Evolutionary conservation across 2,113 vertebrate genomes (phyloP).

Genomic region (Pomatostomus ruficeps): DNA sequence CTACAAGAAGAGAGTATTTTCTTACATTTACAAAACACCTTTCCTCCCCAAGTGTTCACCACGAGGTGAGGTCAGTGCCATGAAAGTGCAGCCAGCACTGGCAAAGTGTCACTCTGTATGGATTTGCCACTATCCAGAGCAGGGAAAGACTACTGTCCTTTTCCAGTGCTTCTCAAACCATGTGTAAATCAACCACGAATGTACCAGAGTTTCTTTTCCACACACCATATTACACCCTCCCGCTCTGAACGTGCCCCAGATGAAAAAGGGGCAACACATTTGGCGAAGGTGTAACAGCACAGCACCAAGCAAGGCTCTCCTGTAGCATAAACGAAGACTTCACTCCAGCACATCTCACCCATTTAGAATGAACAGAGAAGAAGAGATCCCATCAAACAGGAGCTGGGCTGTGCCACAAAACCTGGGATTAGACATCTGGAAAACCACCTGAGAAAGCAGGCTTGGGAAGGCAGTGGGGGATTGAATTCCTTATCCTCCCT

Average conservation of each 20-base stretch:
- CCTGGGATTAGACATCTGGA: constrained; percentile 63
- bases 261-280: not conserved
- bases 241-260: not conserved
- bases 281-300: not conserved
- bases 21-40: not conserved
- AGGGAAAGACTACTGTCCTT: not conserved
- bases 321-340: not conserved
- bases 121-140: not conserved
- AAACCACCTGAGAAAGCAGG: constrained; percentile 64
- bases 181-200: not conserved
- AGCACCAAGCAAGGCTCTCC: not conserved
- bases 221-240: too few species aligned
- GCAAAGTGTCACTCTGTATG: not conserved
- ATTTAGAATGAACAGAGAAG: constrained; percentile 7
- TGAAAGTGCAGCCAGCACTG: not conserved
- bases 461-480: constrained; percentile 67
- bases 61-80: not conserved
- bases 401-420: constrained; percentile 58
- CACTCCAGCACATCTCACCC: not conserved
- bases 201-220: not conserved
- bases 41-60: accelerated
- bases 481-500: constrained; percentile 53
- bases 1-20: not conserved
- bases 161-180: not conserved
- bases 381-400: constrained; percentile 51